Evolutionary conservation across 1,140 invertebrate genomes (phyloP).

Genomic region (Drosophila ironensis): DNA sequence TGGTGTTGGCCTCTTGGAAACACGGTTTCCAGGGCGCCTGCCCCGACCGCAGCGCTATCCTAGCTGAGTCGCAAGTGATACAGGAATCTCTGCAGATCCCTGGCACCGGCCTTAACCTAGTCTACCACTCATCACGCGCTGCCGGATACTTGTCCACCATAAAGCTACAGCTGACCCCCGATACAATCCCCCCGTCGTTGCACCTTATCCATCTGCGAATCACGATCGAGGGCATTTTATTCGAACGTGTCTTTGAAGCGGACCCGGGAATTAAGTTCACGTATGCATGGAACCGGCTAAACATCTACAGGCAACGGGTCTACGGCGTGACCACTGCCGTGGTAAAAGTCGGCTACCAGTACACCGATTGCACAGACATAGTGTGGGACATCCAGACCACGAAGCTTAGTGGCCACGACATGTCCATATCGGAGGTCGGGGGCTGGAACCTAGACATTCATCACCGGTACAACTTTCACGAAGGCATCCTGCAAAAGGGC

Average conservation of each 20-base stretch:
- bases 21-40: conserved; percentile 97
- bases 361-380: conserved; percentile 94
- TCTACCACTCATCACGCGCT: conserved; percentile 96
- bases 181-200: conserved; percentile 90
- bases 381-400: conserved; percentile 98
- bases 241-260: conserved; percentile 96
- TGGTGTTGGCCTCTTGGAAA: conserved; percentile 97
- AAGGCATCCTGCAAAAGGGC: conserved; percentile 98
- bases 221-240: conserved; percentile 96
- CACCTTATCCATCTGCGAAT: conserved; percentile 94
- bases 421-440: conserved; percentile 97
- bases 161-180: conserved; percentile 95
- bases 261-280: conserved; percentile 98
- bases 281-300: conserved; percentile 97
- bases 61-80: conserved; percentile 97
- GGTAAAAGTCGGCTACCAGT: conserved; percentile 98
- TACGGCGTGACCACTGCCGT: conserved; percentile 94
- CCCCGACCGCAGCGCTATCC: conserved; percentile 94
- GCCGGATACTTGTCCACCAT: conserved; percentile 97
- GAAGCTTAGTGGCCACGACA: conserved; percentile 96
- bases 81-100: conserved; percentile 97
- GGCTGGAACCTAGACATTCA: conserved; percentile 99
- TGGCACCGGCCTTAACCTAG: conserved; percentile 94
- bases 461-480: conserved; percentile 98
- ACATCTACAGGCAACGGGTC: conserved; percentile 97